Percentiles rank a stretch among this genome's conserved stretches.
Evolutionary conservation across 2,888 invertebrate species (phyloP).

Genomic region (Lomographa bimaculata): DNA sequence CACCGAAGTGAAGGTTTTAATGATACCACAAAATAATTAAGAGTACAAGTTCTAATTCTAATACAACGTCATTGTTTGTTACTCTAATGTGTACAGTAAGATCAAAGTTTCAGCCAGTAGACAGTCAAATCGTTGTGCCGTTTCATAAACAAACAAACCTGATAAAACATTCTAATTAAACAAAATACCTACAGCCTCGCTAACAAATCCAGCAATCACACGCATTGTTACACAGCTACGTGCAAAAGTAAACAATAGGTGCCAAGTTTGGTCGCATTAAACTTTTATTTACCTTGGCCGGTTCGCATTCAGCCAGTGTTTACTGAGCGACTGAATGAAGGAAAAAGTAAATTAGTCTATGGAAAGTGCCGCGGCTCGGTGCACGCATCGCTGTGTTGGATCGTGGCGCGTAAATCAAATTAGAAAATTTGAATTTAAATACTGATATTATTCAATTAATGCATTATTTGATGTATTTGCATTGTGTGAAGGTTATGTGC

Average conservation of each 20-base stretch:
- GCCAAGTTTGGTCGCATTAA: constrained; percentile 41
- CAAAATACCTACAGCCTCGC: constrained; percentile 12
- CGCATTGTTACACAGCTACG: constrained; percentile 48
- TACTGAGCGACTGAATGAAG: constrained; percentile 26
- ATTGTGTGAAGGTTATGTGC: constrained; percentile 4
- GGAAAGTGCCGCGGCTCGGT: constrained; percentile 43
- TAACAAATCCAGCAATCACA: constrained; percentile 51
- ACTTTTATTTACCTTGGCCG: constrained; percentile 46
- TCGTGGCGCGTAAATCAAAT: constrained; percentile 39
- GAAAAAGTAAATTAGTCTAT: constrained; percentile 46
- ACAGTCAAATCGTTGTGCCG: constrained; percentile 10
- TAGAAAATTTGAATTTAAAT: constrained; percentile 8
- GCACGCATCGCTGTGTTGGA: constrained; percentile 39
- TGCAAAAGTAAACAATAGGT: constrained; percentile 43
- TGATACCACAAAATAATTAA: no score
- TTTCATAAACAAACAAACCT: constrained; percentile 8
- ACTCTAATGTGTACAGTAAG: no score
- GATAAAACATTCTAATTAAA: constrained; percentile 25
- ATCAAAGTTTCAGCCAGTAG: no score
- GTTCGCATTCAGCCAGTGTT: constrained; percentile 26
- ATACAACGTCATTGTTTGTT: no score
- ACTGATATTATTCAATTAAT: not conserved
- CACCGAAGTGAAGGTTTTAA: no score
- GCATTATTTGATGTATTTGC: constrained; percentile 1
- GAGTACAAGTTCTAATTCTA: no score